These are phyloP conservation scores for Conus canariensis DNA, from an alignment of 2,888 invertebrate genomes.

Conservation along the genomic window DNA sequence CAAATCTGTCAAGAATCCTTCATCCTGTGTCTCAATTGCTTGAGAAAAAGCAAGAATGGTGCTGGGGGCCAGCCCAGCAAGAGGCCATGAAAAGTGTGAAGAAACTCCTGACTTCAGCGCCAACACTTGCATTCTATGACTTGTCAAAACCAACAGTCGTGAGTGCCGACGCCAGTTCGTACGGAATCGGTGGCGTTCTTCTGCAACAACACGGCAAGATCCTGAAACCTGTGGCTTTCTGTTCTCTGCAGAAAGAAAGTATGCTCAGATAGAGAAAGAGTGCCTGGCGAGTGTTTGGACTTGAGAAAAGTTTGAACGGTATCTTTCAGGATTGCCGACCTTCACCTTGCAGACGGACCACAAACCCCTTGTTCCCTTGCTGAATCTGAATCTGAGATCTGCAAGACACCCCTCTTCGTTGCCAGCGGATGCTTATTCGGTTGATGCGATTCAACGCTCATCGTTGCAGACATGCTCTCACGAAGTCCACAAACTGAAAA, in stretches of 20 bases:
- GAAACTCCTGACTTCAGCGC: too few species aligned
- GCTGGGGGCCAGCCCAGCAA: too few species aligned
- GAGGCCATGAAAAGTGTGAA: too few species aligned
- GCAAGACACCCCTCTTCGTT: not conserved
- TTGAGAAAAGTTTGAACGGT: too few species aligned
- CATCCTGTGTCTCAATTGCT: not conserved
- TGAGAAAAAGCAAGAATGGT: too few species aligned
- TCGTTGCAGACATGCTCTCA: too few species aligned
- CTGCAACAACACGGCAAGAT: not conserved
- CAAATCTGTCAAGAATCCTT: not conserved
- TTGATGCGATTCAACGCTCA: too few species aligned
- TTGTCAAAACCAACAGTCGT: too few species aligned
- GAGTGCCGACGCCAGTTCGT: not conserved
- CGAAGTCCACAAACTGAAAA: not conserved
- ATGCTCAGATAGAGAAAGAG: not conserved
- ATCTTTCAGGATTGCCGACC: not conserved
- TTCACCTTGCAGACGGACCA: not conserved
- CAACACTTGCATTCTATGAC: too few species aligned
- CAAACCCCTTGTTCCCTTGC: not conserved
- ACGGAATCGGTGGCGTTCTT: not conserved
- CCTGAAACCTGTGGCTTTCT: not conserved
- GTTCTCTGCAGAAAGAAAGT: not conserved
- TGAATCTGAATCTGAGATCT: not conserved
- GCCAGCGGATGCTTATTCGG: too few species aligned
- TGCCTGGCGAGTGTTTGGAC: too few species aligned